These are phyloP conservation scores for Salvelinus sp. DNA, from an alignment of 2,113 vertebrate genomes.

Conservation along the genomic window DNA sequence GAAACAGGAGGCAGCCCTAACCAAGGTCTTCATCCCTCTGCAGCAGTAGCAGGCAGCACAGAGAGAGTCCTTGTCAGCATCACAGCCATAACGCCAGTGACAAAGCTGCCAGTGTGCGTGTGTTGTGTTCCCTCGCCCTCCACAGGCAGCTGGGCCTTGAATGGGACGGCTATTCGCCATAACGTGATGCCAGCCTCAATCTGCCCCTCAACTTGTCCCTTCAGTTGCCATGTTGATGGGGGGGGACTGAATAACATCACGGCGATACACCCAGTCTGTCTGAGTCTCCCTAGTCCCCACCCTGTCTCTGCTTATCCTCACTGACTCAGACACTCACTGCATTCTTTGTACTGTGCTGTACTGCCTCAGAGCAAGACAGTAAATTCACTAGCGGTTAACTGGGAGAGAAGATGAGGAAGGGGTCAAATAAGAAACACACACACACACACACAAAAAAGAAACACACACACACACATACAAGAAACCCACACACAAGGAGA, in stretches of 20 bases:
- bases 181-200: slow-evolving; percentile 27
- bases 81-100: slow-evolving; percentile 20
- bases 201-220: slow-evolving; percentile 19
- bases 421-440: not conserved
- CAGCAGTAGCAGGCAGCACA: not conserved
- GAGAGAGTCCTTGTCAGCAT: slow-evolving; percentile 18
- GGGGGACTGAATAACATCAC: not conserved
- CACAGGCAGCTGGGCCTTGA: slow-evolving; percentile 49
- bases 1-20: slow-evolving; percentile 36
- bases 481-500: not conserved
- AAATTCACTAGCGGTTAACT: not conserved
- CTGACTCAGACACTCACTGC: not conserved
- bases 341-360: not conserved
- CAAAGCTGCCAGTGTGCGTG: slow-evolving; percentile 38
- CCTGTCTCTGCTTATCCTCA: not conserved
- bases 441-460: no score
- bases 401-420: not conserved
- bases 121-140: slow-evolving; percentile 8
- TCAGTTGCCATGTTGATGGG: slow-evolving; percentile 24
- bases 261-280: not conserved
- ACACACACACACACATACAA: no score
- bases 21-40: slow-evolving; percentile 24
- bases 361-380: not conserved
- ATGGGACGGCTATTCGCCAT: slow-evolving; percentile 25
- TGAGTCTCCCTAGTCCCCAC: not conserved